phyloP scores from a whole-genome alignment of 1,140 invertebrate genomes.

The Megathymus violae region DNA sequence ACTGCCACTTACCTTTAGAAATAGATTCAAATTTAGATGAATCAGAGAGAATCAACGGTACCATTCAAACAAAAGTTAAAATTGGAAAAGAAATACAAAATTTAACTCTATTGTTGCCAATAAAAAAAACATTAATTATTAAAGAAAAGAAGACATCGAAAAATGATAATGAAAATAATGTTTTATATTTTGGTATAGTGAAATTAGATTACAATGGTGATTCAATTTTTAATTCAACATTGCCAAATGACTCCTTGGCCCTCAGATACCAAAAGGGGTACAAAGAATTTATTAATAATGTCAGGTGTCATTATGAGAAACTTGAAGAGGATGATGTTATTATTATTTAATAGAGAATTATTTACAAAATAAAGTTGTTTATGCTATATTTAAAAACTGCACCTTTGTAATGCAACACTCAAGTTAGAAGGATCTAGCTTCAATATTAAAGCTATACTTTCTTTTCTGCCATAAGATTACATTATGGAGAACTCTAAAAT shows the following conservation, averaged over 20 bases:
- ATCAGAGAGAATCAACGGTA: conserved; percentile 55
- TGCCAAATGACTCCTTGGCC: conserved; percentile 65
- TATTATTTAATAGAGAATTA: conserved; percentile 46
- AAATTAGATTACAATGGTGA: conserved; percentile 60
- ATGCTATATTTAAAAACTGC: background rate
- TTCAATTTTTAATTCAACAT: conserved; percentile 58
- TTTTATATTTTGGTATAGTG: conserved; percentile 68
- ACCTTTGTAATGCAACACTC: background rate
- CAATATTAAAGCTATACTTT: too few species aligned
- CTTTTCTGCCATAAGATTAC: too few species aligned
- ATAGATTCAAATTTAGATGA: conserved; percentile 16
- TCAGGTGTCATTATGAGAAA: conserved; percentile 51
- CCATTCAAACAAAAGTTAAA: conserved; percentile 73
- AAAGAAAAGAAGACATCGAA: conserved; percentile 47
- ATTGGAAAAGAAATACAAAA: conserved; percentile 63
- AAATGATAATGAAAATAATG: conserved; percentile 44
- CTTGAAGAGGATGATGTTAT: conserved; percentile 55
- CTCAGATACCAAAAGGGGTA: conserved; percentile 74
- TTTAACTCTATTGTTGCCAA: conserved; percentile 62
- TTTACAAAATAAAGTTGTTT: too few species aligned
- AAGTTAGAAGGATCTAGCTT: too few species aligned
- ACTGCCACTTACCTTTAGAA: conserved; percentile 66
- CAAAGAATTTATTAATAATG: conserved; percentile 45
- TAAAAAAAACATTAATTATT: conserved; percentile 67
- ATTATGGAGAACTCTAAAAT: too few species aligned